Evolutionary conservation across 2,797 vertebrate species (phyloP), one percentile per base, ranked within the genome.

Genomic region (Ispidina lecontei): DNA sequence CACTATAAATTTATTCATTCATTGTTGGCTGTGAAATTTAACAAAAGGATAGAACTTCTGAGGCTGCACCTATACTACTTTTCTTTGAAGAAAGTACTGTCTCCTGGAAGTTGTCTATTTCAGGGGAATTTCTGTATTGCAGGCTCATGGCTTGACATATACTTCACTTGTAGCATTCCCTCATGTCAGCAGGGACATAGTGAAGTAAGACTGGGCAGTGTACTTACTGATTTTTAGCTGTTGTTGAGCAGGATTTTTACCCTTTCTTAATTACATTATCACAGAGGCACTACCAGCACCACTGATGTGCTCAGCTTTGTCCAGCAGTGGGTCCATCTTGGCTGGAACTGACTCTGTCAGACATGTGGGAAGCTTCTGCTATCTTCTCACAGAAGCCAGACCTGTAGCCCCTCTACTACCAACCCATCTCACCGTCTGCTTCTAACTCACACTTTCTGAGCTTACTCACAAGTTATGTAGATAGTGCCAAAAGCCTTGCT

Each of bases 321-420:
- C 9, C 5, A 4, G 28, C 22, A 49, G 6, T 2, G 0, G 39
- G 21, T 51, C 39, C 2, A 0, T 28, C 19, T 63, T 90, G 3
- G n/a, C 12, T 47, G 33, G 28, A 83, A 46, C 6, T 21, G 19
- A 10, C 6, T 41, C 6, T 49, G 22, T 8, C 0, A 0, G 26
- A 77, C 22, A 25, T 5, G 5, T 3, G 2, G 7, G 39, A 70
- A 39, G 6, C 6, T 67, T 74, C 22, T 70, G 28, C 4, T 12
- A 37, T 73, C 15, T 33, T 77, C 43, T 72, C 6, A 35, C 29
- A 49, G 56, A 76, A 62, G 19, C 20, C 4, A 43, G 5, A 2
- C 11, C 17, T 67, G 13, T 14, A 71, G 9, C 14, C 19, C 35
- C 18, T 6, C 16, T 69, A 7, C 13, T 60, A 18, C 37, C 17